Conservation (phyloP, 2,888 invertebrate genomes). For the Malthinus seriepunctatus region DNA sequence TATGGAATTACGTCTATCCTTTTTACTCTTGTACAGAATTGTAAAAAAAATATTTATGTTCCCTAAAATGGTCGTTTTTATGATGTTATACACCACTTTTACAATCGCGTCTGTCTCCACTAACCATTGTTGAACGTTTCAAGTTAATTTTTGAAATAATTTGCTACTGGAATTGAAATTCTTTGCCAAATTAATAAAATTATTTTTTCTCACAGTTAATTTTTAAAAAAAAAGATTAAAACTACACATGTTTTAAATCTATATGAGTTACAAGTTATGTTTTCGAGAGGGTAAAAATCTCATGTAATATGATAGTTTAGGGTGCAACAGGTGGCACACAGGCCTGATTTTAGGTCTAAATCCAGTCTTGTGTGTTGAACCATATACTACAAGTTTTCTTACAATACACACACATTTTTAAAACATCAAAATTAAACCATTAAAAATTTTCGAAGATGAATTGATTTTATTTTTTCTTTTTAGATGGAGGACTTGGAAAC, state of each 20-base stretch:
- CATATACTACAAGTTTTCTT: not conserved
- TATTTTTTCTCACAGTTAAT: too few relatives aligned
- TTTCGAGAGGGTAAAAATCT: conserved; percentile 14
- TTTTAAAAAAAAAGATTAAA: not conserved
- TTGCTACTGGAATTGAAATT: too few relatives aligned
- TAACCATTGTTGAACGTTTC: not conserved
- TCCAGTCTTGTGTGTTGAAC: conserved; percentile 12
- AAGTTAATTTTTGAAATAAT: too few relatives aligned
- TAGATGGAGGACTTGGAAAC: conserved; percentile 65
- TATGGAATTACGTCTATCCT: conserved; percentile 5
- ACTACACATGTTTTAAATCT: conserved; percentile 1
- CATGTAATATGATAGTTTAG: conserved; percentile 27
- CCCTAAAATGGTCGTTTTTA: conserved; percentile 12
- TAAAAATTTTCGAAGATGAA: not conserved
- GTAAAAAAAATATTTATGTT: not conserved
- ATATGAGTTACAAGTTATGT: not conserved
- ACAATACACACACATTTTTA: not conserved
- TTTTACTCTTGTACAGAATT: not conserved
- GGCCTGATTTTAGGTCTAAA: conserved; percentile 21
- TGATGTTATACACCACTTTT: conserved; percentile 13
- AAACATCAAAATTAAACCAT: not conserved
- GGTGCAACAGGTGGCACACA: conserved; percentile 36
- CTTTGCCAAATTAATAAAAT: too few relatives aligned
- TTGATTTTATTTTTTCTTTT: conserved; percentile 43
- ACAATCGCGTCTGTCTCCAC: conserved; percentile 12